Base-by-base conservation (phyloP, 2,888 invertebrate species). In the Dynastes maya region DNA sequence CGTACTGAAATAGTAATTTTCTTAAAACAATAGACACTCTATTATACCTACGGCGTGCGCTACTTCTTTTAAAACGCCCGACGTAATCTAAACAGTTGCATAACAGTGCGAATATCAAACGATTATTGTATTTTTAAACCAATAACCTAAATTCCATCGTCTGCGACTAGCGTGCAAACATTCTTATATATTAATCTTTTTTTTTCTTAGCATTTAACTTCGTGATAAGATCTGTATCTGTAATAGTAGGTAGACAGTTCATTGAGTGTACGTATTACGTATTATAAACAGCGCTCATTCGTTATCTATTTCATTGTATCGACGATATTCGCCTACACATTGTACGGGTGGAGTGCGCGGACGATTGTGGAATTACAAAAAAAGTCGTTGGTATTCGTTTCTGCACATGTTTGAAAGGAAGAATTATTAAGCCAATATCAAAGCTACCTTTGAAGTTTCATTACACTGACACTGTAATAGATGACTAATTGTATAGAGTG, bases 171-270 rank as follows among this genome's bases (percentile, higher is more conserved):
- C 72, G 72, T 72, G 72, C 72, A 72, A 58, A 72, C 72, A 61
- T 72, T 72, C 72, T 72, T 72, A 72, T 55, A 72, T 72, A 72
- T 72, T 72, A 72, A 72, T 58, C 58, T 32, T 37, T 72, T 72
- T 72, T 71, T 72, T 58, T 49, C 32, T 5, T 13, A 70, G 16
- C 53, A 40, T 53, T 16, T 37, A 72, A 72, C 72, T 37, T 72
- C 72, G 55, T 58, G 72, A 72, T 72, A 72, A 45, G 72, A 72
- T 72, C 72, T 72, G 55, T 70, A 63, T 63, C 63, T 16, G 22
- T 11, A 49, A 9, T 22, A 37, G 72, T 61, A 72, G 45, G 72
- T 53, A 72, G 72, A 40, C 58, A 40, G 72, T 58, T 58, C 58
- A 22, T 58, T 40, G 72, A 6, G 64, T 45, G 8, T 53, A 29